Evolutionary conservation across 1,140 invertebrate genomes (phyloP), one percentile per base, ranked within the genome.

Genomic region (Bombus superbus): DNA sequence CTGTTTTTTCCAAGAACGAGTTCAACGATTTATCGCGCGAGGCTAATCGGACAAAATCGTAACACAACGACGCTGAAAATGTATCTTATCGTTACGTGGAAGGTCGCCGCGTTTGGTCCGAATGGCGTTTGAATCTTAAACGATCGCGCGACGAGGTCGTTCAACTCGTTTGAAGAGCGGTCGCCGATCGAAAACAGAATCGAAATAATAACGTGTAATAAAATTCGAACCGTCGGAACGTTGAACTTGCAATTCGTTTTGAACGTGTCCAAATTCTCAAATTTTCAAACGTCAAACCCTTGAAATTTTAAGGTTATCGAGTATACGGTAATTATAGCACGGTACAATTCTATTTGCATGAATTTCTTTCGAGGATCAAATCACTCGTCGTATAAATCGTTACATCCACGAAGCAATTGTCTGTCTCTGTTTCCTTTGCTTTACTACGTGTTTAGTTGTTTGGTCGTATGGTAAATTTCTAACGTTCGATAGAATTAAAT

Each of bases 101-200:
- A 80, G 64, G 44, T 15, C 64, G n/a, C 15, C 4, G 59, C 35
- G 2, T 57, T 42, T 80, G 44, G n/a, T 28, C 22, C 28, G 64
- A 44, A 32, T 44, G 5, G 15, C 22, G 62, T 62, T 25, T n/a
- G 57, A n/a, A 15, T 18, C 22, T 28, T 40, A 42, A n/a, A 53
- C 22, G 42, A 78, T 38, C 64, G 38, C n/a, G 38, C n/a, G 75
- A 42, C 13, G 25, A 69, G 78, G 64, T 47, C 78, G 38, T 69
- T 35, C 35, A 80, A 69, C 78, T 71, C 35, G 22, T n/a, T 32
- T 22, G 1, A 64, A 22, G 18, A 32, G n/a, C 22, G 38, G 0
- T 44, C 28, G 15, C 18, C 11, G 57, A 75, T 35, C 57, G 25
- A 44, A 44, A 22, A 32, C 13, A 40, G n/a, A 8, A 3, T 42